These are phyloP conservation scores for Timema cristinae DNA, from an alignment of 2,888 invertebrate species.

Conservation along the genomic window DNA sequence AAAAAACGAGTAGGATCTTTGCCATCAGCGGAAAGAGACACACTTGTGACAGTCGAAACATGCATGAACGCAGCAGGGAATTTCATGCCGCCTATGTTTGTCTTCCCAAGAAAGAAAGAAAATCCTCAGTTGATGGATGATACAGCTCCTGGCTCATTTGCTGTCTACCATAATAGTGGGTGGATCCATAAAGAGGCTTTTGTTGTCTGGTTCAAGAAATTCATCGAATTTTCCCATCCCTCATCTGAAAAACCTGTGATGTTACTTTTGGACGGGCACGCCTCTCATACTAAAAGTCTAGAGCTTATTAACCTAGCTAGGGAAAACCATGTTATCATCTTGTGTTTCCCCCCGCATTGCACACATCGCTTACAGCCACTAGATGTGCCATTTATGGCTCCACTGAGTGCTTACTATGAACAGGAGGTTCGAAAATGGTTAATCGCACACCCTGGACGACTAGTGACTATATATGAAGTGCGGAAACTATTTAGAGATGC, in stretches of 20 bases:
- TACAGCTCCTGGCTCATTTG: slow-evolving; percentile 28
- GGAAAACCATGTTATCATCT: background rate
- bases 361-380: background rate
- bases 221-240: slow-evolving; percentile 21
- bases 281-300: slow-evolving; percentile 8
- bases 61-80: slow-evolving; percentile 26
- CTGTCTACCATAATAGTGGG: slow-evolving; percentile 28
- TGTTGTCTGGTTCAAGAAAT: background rate
- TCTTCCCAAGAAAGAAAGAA: background rate
- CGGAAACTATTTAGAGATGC: background rate
- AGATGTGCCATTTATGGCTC: slow-evolving; percentile 6
- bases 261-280: background rate
- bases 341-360: slow-evolving; percentile 4
- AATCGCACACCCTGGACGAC: background rate
- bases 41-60: slow-evolving; percentile 37
- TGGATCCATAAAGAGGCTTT: slow-evolving; percentile 29
- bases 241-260: slow-evolving; percentile 15
- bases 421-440: slow-evolving; percentile 8
- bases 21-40: slow-evolving; percentile 40
- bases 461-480: slow-evolving; percentile 9
- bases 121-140: slow-evolving; percentile 27
- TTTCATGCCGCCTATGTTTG: slow-evolving; percentile 8
- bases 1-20: slow-evolving; percentile 1
- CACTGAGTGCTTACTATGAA: background rate
- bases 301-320: slow-evolving; percentile 8